Conservation (phyloP, 1,140 invertebrate species). For the Conus ventricosus region DNA sequence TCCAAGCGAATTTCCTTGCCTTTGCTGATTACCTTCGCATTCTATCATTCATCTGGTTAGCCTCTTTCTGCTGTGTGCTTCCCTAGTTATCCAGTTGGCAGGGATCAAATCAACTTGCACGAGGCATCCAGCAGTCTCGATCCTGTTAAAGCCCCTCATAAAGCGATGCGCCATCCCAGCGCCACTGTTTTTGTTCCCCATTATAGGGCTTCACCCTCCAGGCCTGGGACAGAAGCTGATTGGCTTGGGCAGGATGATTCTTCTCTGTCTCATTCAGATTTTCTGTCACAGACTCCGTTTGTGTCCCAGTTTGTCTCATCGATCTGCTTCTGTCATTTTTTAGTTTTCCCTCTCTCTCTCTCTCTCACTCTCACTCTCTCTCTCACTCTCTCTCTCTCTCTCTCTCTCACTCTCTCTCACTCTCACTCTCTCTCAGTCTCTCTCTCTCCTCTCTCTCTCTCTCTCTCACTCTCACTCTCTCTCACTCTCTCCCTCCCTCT, state of each 20-base stretch:
- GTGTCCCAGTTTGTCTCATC: not conserved
- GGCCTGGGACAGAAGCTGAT: no score
- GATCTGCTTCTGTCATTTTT: not conserved
- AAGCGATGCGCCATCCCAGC: not conserved
- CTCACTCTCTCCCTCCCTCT: no score
- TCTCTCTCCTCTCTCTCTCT: not conserved
- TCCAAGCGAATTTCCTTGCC: no score
- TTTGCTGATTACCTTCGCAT: not conserved
- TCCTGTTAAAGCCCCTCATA: not conserved
- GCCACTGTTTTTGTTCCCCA: not conserved
- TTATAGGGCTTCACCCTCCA: not conserved
- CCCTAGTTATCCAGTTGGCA: not conserved
- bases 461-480: not conserved
- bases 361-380: not conserved
- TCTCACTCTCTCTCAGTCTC: no score
- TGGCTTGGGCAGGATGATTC: not conserved
- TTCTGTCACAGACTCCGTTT: not conserved
- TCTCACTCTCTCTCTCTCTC: not conserved
- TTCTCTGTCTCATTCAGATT: not conserved
- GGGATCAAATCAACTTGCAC: no score
- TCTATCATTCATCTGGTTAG: not conserved
- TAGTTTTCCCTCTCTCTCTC: not conserved
- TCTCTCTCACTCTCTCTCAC: not conserved
- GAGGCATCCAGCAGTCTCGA: no score
- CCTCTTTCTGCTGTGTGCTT: not conserved